phyloP scores from a whole-genome alignment of 2,797 vertebrate genomes.

The Pangasius mekongensis region DNA sequence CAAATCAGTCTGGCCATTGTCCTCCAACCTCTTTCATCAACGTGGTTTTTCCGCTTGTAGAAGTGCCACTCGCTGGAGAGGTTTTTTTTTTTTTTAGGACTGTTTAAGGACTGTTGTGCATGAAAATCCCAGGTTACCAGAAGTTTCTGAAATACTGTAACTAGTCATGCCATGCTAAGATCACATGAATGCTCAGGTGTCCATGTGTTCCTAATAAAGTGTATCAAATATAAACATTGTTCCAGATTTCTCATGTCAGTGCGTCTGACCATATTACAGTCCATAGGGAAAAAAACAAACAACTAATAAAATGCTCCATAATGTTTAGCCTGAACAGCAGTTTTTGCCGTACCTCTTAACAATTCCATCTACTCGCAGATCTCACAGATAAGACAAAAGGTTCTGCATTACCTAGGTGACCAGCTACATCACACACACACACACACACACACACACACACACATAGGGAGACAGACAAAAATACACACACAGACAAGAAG shows the following conservation, averaged over 20 bases:
- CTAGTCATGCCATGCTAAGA: too few species aligned
- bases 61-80: not conserved
- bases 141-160: not conserved
- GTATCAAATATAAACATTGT: not conserved
- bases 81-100: not conserved
- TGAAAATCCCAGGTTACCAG: not conserved
- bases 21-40: not conserved
- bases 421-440: conserved; percentile 22
- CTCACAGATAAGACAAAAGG: conserved; percentile 42
- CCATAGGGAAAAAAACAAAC: not conserved
- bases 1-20: not conserved
- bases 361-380: conserved; percentile 14
- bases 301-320: not conserved
- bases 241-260: not conserved
- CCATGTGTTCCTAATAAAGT: not conserved
- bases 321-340: not conserved
- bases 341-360: not conserved
- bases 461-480: not conserved
- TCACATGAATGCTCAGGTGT: not conserved
- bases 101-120: not conserved
- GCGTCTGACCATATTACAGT: not conserved
- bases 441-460: conserved; percentile 14
- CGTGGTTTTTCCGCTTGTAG: not conserved
- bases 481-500: conserved; percentile 20
- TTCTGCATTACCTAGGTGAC: conserved; percentile 40